Base-by-base conservation (phyloP, 2,888 invertebrate genomes). In the Amphipyra tragopoginis region DNA sequence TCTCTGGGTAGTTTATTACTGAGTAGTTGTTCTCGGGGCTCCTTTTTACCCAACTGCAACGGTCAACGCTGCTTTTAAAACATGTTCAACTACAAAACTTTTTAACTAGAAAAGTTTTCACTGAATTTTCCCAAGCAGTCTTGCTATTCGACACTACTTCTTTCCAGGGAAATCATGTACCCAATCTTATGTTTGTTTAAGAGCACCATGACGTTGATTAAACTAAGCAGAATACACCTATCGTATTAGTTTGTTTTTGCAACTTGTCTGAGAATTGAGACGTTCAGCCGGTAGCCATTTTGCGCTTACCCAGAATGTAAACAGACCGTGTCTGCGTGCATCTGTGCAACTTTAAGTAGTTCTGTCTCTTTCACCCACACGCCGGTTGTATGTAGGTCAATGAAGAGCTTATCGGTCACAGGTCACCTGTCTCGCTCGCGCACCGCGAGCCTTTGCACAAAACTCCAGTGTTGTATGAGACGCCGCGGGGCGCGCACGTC, bases 401-500 rank as follows among this genome's bases (percentile, higher is more conserved):
- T 49, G 57, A 69, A 42, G 58, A 73, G 80, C 79, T 80, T 79
- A 79, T 79, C 79, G 79, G 79, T 79, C 80, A 79, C 70, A 65
- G 72, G 56, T 66, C 57, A 68, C 69, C 77, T 71, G 75, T 84
- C 82, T 78, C 81, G 63, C 79, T 85, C 68, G 54, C 76, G 64
- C 81, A 53, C 56, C 56, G 53, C 66, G 59, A 66, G 75, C 65
- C 64, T 66, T 53, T 21, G 56, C 43, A 51, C 53, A 2, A 34
- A 52, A 71, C 58, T 55, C 75, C 33, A 72, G 84, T 83, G 72
- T 77, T 78, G 77, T 81, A 82, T 81, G 82, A 82, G 81, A 80
- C 85, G 82, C 79, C 81, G 80, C 58, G 71, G 80, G 81, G 83
- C 83, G 85, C 82, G 80, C 84, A 79, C 82, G 85, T 85, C 67